Conservation (phyloP, 2,888 invertebrate species). For the Sinhomidia bicolor region DNA sequence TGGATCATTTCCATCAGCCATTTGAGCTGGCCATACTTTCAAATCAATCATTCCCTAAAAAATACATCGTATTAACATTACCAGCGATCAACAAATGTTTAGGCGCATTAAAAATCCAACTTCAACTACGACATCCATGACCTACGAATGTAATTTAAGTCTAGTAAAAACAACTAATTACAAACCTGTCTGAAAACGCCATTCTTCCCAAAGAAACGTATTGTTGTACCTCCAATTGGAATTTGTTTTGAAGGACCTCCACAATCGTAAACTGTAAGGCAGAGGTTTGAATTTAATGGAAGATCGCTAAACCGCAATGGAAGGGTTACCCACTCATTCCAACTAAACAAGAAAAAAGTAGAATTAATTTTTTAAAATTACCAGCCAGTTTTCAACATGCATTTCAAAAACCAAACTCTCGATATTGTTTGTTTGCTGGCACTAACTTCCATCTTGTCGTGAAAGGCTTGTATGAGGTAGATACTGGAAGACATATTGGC, state of each 20-base stretch:
- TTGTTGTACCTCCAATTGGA: conserved; percentile 95
- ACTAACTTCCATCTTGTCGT: conserved; percentile 95
- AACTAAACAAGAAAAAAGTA: conserved; percentile 84
- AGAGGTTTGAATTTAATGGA: conserved; percentile 92
- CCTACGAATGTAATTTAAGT: too few species aligned
- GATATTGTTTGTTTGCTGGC: too few species aligned
- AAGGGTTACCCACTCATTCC: conserved; percentile 98
- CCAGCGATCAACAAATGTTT: too few species aligned
- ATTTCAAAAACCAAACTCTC: too few species aligned
- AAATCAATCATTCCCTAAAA: conserved; percentile 90
- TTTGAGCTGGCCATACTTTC: conserved; percentile 92
- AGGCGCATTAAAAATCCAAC: too few species aligned
- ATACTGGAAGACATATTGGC: conserved; percentile 92
- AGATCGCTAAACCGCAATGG: conserved; percentile 95
- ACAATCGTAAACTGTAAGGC: conserved; percentile 95
- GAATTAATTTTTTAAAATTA: too few species aligned
- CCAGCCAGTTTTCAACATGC: too few species aligned
- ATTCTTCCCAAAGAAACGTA: conserved; percentile 96
- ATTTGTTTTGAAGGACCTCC: conserved; percentile 91
- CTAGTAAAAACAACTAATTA: too few species aligned
- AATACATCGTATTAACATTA: too few species aligned
- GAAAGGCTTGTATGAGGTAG: conserved; percentile 96
- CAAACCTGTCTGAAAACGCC: conserved; percentile 92
- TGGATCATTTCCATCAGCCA: conserved; percentile 89
- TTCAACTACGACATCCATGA: too few species aligned